Base-by-base conservation (phyloP, 2,888 invertebrate species). In the Diadromus collaris region DNA sequence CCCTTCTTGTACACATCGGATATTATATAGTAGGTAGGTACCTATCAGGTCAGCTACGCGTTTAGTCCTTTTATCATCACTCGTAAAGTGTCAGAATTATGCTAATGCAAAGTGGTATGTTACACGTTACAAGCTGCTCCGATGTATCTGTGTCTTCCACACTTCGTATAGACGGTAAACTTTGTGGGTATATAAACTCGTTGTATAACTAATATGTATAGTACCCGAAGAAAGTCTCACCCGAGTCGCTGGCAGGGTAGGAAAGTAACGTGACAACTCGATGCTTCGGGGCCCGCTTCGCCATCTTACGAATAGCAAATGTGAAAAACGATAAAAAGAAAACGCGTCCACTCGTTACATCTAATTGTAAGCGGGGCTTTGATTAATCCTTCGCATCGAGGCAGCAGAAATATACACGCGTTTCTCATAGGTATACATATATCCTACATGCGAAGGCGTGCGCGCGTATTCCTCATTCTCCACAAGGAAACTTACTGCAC, bases 1-100 rank as follows among this genome's bases (percentile, higher is more conserved):
- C 6, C 27, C 6, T 24, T 32, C 44, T 10, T 29, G 16, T 51
- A 16, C 51, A 38, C 6, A 48, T 10, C 46, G 29, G 13, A 70
- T 21, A 46, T 29, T 34, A 68, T 56, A n/a, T n/a, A n/a, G n/a
- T n/a, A n/a, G n/a, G n/a, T n/a, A n/a, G n/a, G n/a, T n/a, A n/a
- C n/a, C n/a, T n/a, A n/a, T n/a, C n/a, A n/a, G n/a, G n/a, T n/a
- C n/a, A n/a, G n/a, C n/a, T 61, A 32, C 61, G 64, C 58, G 63
- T 79, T 76, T 75, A 79, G 79, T 79, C 79, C 68, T 79, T 79
- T 79, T 79, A 79, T 79, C 79, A 76, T 76, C 72, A 76, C 79
- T 79, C 79, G 79, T 76, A 76, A 79, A 79, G 76, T 79, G 79
- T 79, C 79, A 79, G 79, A 79, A 79, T 79, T 79, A 79, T 79